These are phyloP conservation scores for Pedetes capensis DNA, from an alignment of 2,113 vertebrate species.

Conservation along the genomic window DNA sequence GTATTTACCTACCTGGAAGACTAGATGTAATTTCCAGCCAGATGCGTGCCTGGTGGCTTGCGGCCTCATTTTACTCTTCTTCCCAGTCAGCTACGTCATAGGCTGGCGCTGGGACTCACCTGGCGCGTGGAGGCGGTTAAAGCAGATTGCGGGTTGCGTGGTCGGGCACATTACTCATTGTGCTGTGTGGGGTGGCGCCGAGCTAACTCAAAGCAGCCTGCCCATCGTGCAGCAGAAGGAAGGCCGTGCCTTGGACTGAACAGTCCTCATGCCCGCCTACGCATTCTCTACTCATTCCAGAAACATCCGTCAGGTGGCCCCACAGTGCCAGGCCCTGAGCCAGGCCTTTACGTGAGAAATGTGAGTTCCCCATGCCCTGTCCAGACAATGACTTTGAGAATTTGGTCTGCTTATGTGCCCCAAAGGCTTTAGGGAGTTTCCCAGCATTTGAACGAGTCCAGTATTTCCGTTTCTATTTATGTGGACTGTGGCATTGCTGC, in stretches of 20 bases:
- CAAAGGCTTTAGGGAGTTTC: background rate
- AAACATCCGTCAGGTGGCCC: background rate
- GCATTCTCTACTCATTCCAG: background rate
- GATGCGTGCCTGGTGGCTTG: background rate
- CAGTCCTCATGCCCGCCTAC: background rate
- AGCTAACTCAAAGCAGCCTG: background rate
- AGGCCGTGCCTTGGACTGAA: background rate
- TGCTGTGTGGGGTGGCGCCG: background rate
- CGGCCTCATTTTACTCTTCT: background rate
- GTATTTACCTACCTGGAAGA: background rate
- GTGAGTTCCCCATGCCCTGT: background rate
- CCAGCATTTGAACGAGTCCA: background rate
- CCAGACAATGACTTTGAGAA: background rate
- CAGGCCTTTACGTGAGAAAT: background rate
- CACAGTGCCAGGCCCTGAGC: background rate
- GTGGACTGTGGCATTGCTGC: background rate
- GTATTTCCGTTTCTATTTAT: background rate
- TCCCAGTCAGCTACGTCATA: background rate
- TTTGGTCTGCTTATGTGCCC: background rate
- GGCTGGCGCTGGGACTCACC: background rate
- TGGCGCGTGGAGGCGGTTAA: background rate
- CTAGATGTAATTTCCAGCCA: background rate
- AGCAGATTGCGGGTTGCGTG: rapidly evolving
- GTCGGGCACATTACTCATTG: rapidly evolving
- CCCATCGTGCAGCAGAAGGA: background rate